Evolutionary conservation across 37 sponge, comb jelly and placozoan species (phyloP).

Genomic region (Beroe ovata): DNA sequence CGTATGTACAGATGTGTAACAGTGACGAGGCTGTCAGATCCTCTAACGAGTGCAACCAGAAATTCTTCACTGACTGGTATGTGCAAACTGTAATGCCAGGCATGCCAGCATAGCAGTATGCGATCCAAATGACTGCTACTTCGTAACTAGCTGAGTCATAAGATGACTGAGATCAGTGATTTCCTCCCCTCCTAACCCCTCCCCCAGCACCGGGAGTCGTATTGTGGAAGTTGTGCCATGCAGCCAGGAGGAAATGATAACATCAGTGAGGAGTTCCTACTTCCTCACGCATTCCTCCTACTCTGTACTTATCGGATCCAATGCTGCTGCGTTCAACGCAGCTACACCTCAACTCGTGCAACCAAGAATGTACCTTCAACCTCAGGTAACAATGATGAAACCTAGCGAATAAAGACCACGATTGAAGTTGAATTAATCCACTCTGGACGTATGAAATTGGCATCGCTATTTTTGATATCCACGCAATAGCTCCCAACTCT

Average conservation of each 20-base stretch:
- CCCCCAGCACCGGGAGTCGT: conserved; percentile 15
- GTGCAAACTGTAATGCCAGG: too few species aligned
- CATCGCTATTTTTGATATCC: too few species aligned
- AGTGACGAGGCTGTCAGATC: conserved; percentile 39
- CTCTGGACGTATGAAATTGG: too few species aligned
- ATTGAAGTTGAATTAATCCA: too few species aligned
- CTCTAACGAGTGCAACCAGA: conserved; percentile 59
- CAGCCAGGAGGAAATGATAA: conserved; percentile 42
- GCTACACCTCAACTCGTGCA: conserved; percentile 10
- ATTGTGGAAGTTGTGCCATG: conserved; percentile 41
- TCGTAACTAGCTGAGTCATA: too few species aligned
- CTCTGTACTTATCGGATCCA: conserved; percentile 31
- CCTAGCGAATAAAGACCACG: too few species aligned
- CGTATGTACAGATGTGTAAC: conserved; percentile 42
- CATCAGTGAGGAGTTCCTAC: conserved; percentile 18
- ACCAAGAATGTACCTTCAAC: conserved; percentile 52
- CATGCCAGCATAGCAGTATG: too few species aligned
- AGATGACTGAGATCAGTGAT: too few species aligned
- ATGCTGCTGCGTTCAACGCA: conserved; percentile 2
- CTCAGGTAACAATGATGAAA: conserved; percentile 15
- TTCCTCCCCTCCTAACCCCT: not conserved
- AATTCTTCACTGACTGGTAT: conserved; percentile 49
- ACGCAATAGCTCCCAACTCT: too few species aligned
- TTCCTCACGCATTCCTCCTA: conserved; percentile 52
- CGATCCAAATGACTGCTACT: too few species aligned